Evolutionary conservation across 2,113 vertebrate genomes (phyloP), one percentile per base, ranked within the genome.

Genomic region (Oriolus oriolus): DNA sequence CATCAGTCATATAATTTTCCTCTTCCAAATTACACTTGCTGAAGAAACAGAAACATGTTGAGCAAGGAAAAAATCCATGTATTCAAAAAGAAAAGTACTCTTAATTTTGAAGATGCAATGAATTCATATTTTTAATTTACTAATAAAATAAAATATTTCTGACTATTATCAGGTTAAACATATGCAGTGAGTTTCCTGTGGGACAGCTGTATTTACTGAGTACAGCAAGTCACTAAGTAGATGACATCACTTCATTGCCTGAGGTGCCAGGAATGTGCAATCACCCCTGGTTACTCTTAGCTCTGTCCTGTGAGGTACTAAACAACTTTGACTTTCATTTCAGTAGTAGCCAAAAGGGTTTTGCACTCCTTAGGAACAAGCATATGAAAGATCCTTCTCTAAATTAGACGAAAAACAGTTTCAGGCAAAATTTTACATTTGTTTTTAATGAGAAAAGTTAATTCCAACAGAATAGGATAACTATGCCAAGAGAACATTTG

Each of bases 301-400:
- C 49, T 66, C 45, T 26, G 27, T 83, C 74, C 75, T 69, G 16
- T 45, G 80, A 96, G 45, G 75, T 93, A 73, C 65, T 76, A 71
- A 95, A 78, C 15, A 76, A 94, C 33, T 91, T 69, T 30, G n/a
- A 73, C 60, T 92, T 94, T 75, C 65, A 52, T 84, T 87, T 91
- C 63, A 73, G 8, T 47, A 68, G 49, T 28, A 85, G 50, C 18
- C 80, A 60, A 44, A 60, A 95, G 61, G 31, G 13, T 37, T 75
- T 90, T 47, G 16, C 33, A 35, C 56, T 63, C 77, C 60, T 86
- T 81, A 84, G 44, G 71, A 97, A 65, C 16, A 77, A 70, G 47
- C 14, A 83, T n/a, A 88, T 49, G 59, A 85, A 88, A 71, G 15
- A 86, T n/a, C 8, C 39, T 86, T 59, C 50, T 90, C 50, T 86